These are phyloP conservation scores for Drosophila subpulchrella DNA, from an alignment of 1,140 invertebrate species.

Conservation along the genomic window DNA sequence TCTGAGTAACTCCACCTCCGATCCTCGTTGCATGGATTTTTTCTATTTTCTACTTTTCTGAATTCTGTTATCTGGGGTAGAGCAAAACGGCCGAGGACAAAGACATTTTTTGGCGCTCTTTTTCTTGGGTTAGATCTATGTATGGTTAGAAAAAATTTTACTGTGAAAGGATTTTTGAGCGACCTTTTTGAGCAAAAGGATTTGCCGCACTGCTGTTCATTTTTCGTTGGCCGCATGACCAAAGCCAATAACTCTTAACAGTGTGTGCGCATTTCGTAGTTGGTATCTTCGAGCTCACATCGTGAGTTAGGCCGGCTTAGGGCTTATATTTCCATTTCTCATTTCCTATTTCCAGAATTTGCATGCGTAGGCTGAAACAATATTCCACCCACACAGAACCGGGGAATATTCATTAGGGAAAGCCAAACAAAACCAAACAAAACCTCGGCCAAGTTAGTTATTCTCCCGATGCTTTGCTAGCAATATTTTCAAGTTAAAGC, in stretches of 20 bases:
- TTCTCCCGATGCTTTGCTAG: slow-evolving; percentile 47
- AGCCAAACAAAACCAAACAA: slow-evolving; percentile 63
- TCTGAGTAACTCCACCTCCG: slow-evolving; percentile 35
- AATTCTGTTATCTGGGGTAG: slow-evolving; percentile 47
- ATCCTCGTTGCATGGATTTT: slow-evolving; percentile 21
- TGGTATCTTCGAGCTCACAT: slow-evolving; percentile 64
- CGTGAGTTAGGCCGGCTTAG: slow-evolving; percentile 64
- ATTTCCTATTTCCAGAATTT: slow-evolving; percentile 60
- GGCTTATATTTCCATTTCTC: slow-evolving; percentile 41
- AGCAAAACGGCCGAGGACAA: slow-evolving; percentile 34
- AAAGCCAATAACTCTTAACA: slow-evolving; percentile 63
- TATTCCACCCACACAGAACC: slow-evolving; percentile 48
- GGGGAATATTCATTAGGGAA: slow-evolving; percentile 70
- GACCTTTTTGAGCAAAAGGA: slow-evolving; percentile 66
- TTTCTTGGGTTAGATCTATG: slow-evolving; percentile 29
- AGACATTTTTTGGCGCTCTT: slow-evolving; percentile 75
- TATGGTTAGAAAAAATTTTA: slow-evolving; percentile 44
- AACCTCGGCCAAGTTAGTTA: slow-evolving; percentile 67
- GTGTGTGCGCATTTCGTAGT: slow-evolving; percentile 75
- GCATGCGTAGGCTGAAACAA: slow-evolving; percentile 69
- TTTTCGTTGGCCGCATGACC: slow-evolving; percentile 46
- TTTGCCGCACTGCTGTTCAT: slow-evolving; percentile 66
- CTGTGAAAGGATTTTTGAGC: slow-evolving; percentile 65
- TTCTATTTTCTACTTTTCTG: slow-evolving; percentile 7
- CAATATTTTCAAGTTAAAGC: slow-evolving; percentile 82